Conservation (phyloP, 2,797 vertebrate species). For the Sarcoramphus papa region DNA sequence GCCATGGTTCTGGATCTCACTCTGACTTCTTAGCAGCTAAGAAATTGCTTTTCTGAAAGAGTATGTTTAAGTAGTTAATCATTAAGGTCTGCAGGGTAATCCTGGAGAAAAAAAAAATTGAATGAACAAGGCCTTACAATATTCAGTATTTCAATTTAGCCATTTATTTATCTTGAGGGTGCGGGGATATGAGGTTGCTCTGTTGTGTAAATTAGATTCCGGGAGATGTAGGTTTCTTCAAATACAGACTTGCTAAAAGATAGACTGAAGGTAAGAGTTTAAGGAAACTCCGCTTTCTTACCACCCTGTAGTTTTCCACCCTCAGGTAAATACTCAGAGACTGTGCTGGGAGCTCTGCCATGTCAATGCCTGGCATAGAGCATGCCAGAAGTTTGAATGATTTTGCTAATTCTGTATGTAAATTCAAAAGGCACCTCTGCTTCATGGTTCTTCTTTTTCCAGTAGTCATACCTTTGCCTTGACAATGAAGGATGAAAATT, state of each 20-base stretch:
- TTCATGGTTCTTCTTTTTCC: background rate
- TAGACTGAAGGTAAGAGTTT: background rate
- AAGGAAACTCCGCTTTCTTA: background rate
- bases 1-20: background rate
- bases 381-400: background rate
- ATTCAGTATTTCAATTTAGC: conserved; percentile 27
- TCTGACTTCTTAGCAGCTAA: conserved; percentile 8
- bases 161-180: conserved; percentile 12
- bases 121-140: background rate
- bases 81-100: conserved; percentile 17
- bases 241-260: background rate
- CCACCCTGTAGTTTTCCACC: background rate
- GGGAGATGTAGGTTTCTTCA: background rate
- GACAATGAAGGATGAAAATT: background rate
- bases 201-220: background rate
- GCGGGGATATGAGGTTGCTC: background rate
- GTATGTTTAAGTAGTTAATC: conserved; percentile 9
- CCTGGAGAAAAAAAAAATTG: background rate
- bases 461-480: background rate
- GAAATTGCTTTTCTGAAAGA: conserved; percentile 37
- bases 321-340: background rate
- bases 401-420: background rate
- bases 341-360: background rate
- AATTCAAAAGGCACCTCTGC: background rate
- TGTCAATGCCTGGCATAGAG: background rate